Conservation (phyloP, 92 coral and sea anemone genomes). For the Parazoanthus atlanticus region DNA sequence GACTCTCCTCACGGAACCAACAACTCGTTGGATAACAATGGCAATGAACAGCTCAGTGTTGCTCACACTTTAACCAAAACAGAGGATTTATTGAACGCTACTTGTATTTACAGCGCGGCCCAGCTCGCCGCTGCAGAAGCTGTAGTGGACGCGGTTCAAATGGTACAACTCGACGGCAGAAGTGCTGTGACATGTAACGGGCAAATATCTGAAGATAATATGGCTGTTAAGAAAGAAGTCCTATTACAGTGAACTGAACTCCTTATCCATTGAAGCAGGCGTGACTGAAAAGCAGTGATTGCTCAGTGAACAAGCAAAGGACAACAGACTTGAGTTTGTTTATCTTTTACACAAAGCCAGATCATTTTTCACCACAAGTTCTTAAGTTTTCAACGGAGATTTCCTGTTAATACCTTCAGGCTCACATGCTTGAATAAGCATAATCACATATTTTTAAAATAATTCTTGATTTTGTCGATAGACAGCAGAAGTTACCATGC, state of each 20-base stretch:
- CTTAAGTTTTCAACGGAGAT: background rate
- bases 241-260: slow-evolving; percentile 19
- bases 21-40: slow-evolving; percentile 25
- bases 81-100: slow-evolving; percentile 31
- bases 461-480: background rate
- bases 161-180: slow-evolving; percentile 27
- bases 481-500: background rate
- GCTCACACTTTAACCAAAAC: slow-evolving; percentile 31
- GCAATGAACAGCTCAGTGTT: slow-evolving; percentile 18
- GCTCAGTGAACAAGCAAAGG: slow-evolving; percentile 14
- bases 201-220: slow-evolving; percentile 39
- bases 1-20: slow-evolving; percentile 20
- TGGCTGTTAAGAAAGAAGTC: slow-evolving; percentile 59
- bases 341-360: slow-evolving; percentile 22
- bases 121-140: slow-evolving; percentile 41
- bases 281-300: slow-evolving; percentile 3
- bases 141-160: slow-evolving; percentile 25
- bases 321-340: slow-evolving; percentile 17
- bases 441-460: too few species aligned
- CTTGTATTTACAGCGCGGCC: slow-evolving; percentile 40
- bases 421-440: background rate
- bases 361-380: slow-evolving; percentile 12
- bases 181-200: slow-evolving; percentile 40
- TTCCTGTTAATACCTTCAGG: background rate
- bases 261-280: background rate